These are phyloP conservation scores for Ceyx melanurus DNA, from an alignment of 2,113 vertebrate species.

Conservation along the genomic window DNA sequence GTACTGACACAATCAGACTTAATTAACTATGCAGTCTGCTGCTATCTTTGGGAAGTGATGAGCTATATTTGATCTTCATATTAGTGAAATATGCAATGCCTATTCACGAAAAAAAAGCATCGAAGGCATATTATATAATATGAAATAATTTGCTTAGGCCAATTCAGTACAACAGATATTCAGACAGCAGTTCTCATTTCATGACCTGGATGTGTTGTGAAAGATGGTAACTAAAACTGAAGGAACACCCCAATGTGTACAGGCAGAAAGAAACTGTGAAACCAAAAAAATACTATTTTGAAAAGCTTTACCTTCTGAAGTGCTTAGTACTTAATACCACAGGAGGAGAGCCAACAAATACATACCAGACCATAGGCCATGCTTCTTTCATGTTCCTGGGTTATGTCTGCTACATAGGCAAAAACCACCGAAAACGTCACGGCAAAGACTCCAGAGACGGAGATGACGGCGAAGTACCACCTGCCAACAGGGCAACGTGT, in stretches of 20 bases:
- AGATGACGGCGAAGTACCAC: slow-evolving; percentile 92
- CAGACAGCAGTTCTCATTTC: background rate
- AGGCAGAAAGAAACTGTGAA: background rate
- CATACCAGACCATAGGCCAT: slow-evolving; percentile 90
- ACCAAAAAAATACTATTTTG: background rate
- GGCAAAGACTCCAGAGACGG: slow-evolving; percentile 88
- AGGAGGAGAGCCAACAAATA: background rate
- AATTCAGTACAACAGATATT: background rate
- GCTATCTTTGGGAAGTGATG: background rate
- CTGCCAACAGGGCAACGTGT: slow-evolving; percentile 49
- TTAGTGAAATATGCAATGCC: background rate
- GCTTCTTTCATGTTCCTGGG: slow-evolving; percentile 89
- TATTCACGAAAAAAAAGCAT: background rate
- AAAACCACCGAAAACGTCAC: slow-evolving; percentile 91
- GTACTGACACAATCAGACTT: background rate
- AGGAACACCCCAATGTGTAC: background rate
- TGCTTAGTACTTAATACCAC: background rate
- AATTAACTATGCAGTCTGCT: background rate
- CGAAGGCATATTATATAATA: background rate
- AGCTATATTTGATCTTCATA: background rate
- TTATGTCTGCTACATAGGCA: slow-evolving; percentile 91
- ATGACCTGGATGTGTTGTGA: background rate
- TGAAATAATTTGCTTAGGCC: background rate
- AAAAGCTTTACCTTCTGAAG: background rate
- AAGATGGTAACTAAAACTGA: background rate